Base-by-base conservation (phyloP, 2,113 vertebrate species). In the Ophiodon elongatus region DNA sequence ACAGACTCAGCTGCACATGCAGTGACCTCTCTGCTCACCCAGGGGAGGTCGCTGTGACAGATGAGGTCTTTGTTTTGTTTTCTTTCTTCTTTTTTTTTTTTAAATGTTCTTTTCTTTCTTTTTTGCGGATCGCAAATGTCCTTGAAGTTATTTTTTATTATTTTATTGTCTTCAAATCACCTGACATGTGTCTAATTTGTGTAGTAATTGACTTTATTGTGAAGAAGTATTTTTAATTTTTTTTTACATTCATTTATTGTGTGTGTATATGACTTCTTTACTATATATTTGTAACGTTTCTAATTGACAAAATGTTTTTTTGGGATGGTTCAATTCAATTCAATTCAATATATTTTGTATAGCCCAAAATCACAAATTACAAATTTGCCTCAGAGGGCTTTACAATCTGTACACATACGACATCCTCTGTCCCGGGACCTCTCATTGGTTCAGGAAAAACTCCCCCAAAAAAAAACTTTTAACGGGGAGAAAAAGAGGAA, bases 21-120 rank as follows among this genome's bases (percentile, higher is more conserved):
- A 67, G 13, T 87, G 84, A 87, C 84, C 72, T 86, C 78, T 76
- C 57, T 83, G 70, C 54, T 73, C 76, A 73, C 79, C 57, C 84
- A 75, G 50, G 75, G 75, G 69, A 84, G 8, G 9, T 71, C 27
- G 54, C 14, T 4, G 11, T 41, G 43, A 77, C 83, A 84, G 78
- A 89, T 88, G 35, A 85, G 67, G 19, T 77, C 82, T 19, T 15
- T 57, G 54, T 7, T 56, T 65, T 15, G 9, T 14, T 54, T 63
- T 23, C 4, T 21, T 29, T n/a, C 23, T 25, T 56, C 11, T 14
- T 45, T 1, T 15, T 8, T 41, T 15, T 39, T 47, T 15, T 19
- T 8, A 37, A 37, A n/a, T 2, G 29, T 43, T 39, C 0, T 13
- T 21, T 2, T 67, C 1, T n/a, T n/a, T 13, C 31, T 2, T 57